Evolutionary conservation across 2,888 invertebrate genomes (phyloP), one percentile per base, ranked within the genome.

Genomic region (Allygus modestus): DNA sequence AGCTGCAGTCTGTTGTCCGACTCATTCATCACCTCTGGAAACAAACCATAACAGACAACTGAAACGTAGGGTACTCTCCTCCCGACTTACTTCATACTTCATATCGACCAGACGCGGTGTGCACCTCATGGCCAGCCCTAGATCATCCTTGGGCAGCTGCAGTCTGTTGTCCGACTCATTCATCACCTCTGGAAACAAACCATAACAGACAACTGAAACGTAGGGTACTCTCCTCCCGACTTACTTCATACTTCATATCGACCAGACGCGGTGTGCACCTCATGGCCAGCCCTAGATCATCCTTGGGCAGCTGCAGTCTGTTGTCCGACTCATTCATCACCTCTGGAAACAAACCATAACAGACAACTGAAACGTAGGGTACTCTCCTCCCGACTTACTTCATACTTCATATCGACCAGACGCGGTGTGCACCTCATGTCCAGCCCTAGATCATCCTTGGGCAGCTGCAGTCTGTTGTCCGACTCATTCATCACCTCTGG

Each of bases 401-500:
- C n/a, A n/a, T n/a, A n/a, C n/a, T n/a, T n/a, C n/a, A n/a, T n/a
- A n/a, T n/a, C n/a, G n/a, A n/a, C n/a, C 26, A 23, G 28, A 17
- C 9, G 23, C 0, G 82, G 82, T 1, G 5, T 4, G n/a, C 23
- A 65, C 51, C 28, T 46, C 15, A 61, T 26, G 28, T 46, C n/a
- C 69, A 82, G 82, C 15, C 31, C 31, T 0, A 82, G 31, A 26
- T 43, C 69, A 20, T 82, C 82, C 20, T 43, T 73, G n/a, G 58
- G 20, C 23, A 51, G 51, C 15, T 15, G 9, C n/a, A 15, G 15
- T 15, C 4, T 51, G n/a, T 51, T 51, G 51, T 51, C 51, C 2
- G 51, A 15, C n/a, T 51, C 51, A 51, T 9, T 4, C 15, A 17
- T 11, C 7, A 37, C 4, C 4, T 37, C 37, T 37, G 37, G 11